phyloP scores from a whole-genome alignment of 2,113 vertebrate genomes.

The Calidris pugnax region DNA sequence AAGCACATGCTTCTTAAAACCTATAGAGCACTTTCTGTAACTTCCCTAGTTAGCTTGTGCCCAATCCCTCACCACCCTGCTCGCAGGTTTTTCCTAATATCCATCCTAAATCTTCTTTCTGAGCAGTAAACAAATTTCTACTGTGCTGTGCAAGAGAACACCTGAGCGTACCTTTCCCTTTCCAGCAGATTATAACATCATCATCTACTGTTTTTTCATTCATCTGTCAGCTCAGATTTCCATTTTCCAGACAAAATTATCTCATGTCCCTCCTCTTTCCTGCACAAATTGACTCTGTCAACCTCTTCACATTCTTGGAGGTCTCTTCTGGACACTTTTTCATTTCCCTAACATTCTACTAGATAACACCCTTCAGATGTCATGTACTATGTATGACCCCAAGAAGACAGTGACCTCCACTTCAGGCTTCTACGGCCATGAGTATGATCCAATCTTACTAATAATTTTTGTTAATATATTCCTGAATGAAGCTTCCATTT shows the following conservation, averaged over 20 bases:
- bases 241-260: background rate
- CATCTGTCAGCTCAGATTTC: background rate
- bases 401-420: background rate
- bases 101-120: background rate
- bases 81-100: background rate
- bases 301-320: background rate
- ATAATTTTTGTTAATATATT: background rate
- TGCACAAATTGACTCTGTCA: background rate
- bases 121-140: background rate
- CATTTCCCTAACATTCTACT: background rate
- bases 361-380: background rate
- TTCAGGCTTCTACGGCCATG: background rate
- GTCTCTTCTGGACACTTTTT: background rate
- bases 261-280: background rate
- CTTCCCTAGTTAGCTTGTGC: background rate
- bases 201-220: background rate
- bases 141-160: background rate
- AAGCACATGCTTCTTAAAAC: background rate
- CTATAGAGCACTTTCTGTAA: background rate
- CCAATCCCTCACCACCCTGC: background rate
- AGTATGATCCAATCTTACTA: background rate
- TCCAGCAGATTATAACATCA: background rate
- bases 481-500: background rate
- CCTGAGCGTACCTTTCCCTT: background rate
- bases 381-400: no score